Evolutionary conservation across 2,888 invertebrate genomes (phyloP).

Genomic region (Drosophila fulvimacula): DNA sequence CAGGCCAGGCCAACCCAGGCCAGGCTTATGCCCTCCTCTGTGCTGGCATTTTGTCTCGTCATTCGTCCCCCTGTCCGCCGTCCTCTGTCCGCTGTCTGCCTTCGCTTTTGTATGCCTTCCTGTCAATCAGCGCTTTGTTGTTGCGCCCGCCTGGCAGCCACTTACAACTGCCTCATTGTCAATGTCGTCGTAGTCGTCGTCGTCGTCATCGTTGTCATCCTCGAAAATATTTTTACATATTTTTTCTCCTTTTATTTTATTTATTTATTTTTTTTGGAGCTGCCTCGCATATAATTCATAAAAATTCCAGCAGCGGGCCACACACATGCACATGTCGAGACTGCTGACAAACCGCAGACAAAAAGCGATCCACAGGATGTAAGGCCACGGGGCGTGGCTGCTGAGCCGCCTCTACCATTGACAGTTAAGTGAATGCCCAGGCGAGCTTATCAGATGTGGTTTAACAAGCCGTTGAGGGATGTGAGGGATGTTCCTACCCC

Average conservation of each 20-base stretch:
- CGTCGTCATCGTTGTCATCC: conserved; percentile 24
- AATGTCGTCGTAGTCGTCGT: conserved; percentile 56
- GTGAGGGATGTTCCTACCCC: not conserved
- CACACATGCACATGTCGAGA: conserved; percentile 47
- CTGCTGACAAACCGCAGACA: conserved; percentile 69
- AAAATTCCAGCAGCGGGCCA: conserved; percentile 62
- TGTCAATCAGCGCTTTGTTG: conserved; percentile 79
- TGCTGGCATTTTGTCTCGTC: conserved; percentile 33
- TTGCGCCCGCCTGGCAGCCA: conserved; percentile 61
- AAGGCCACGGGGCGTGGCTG: conserved; percentile 11
- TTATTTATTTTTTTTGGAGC: conserved; percentile 1
- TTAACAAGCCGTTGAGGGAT: conserved; percentile 50
- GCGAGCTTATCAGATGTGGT: conserved; percentile 42
- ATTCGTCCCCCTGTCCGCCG: conserved; percentile 10
- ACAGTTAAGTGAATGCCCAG: conserved; percentile 56
- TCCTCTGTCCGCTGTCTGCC: no score
- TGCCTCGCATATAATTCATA: conserved; percentile 68
- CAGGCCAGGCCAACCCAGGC: not conserved
- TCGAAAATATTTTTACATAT: conserved; percentile 65
- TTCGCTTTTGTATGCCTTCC: conserved; percentile 55
- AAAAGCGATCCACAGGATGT: conserved; percentile 66
- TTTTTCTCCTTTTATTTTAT: conserved; percentile 10
- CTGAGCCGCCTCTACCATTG: conserved; percentile 55
- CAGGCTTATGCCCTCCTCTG: conserved; percentile 8
- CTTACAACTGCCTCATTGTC: conserved; percentile 76